Conservation (phyloP, 1,140 invertebrate species). For the Nebria ingens region DNA sequence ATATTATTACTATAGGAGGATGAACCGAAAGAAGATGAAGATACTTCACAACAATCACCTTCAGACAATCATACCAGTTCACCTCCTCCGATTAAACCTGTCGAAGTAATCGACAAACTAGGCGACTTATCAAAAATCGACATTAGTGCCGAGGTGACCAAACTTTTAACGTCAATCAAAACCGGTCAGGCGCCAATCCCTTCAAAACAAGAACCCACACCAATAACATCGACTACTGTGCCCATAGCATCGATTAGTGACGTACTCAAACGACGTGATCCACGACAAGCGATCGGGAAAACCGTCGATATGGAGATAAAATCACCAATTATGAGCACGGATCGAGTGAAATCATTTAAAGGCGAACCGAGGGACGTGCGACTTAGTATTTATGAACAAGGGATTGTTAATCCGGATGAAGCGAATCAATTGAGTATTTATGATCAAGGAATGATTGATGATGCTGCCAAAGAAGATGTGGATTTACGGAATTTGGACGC, state of each 20-base stretch:
- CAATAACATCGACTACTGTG: conserved; percentile 17
- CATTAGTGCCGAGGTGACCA: conserved; percentile 60
- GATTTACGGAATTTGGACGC: conserved; percentile 43
- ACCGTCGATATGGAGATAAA: conserved; percentile 2
- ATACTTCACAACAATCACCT: conserved; percentile 25
- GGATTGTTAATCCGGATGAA: conserved; percentile 16
- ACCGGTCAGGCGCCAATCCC: conserved; percentile 23
- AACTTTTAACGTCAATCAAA: conserved; percentile 51
- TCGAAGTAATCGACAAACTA: conserved; percentile 48
- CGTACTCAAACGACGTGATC: conserved; percentile 16
- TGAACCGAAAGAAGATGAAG: conserved; percentile 15
- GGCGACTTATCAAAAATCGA: conserved; percentile 63
- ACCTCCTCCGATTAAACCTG: conserved; percentile 29
- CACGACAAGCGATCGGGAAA: conserved; percentile 16
- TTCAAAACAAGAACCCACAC: conserved; percentile 26
- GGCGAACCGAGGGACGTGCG: conserved; percentile 15
- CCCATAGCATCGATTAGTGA: conserved; percentile 17
- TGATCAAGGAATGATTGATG: conserved; percentile 14
- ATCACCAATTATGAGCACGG: neutral
- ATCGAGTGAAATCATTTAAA: conserved; percentile 8
- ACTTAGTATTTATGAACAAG: conserved; percentile 31
- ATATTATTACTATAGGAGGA: conserved; percentile 2
- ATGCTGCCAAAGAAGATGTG: conserved; percentile 40
- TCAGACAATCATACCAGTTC: conserved; percentile 30
- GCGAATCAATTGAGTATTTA: neutral